Conservation (phyloP, 1,140 invertebrate species). For the Myzus persicae region DNA sequence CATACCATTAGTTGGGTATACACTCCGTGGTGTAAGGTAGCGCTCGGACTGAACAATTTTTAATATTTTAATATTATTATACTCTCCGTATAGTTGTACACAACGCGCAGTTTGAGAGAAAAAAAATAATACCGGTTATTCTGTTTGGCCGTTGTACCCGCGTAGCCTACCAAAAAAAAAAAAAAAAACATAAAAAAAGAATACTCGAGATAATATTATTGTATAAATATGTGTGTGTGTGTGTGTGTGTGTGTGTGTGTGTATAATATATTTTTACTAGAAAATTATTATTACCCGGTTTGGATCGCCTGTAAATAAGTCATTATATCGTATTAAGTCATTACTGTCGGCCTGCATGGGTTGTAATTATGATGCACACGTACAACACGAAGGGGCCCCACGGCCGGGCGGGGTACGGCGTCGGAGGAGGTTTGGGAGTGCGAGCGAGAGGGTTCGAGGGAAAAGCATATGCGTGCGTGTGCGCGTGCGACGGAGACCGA, state of each 20-base stretch:
- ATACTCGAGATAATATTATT: slow-evolving; percentile 21
- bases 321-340: slow-evolving; percentile 58
- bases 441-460: background rate
- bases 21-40: slow-evolving; percentile 10
- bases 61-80: background rate
- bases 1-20: background rate
- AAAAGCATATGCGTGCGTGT: background rate
- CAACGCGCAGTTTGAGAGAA: background rate
- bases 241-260: background rate
- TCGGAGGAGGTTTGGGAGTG: background rate
- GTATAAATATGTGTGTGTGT: background rate
- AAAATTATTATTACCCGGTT: slow-evolving; percentile 56
- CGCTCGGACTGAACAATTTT: background rate
- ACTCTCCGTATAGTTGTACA: no score
- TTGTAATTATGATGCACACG: slow-evolving; percentile 56
- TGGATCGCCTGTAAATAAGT: slow-evolving; percentile 58
- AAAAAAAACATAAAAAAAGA: background rate
- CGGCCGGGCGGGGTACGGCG: background rate
- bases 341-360: slow-evolving; percentile 54
- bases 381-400: slow-evolving; percentile 43
- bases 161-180: background rate
- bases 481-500: background rate
- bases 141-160: background rate
- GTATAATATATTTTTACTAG: slow-evolving; percentile 25
- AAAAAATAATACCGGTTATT: slow-evolving; percentile 45